phyloP scores from a whole-genome alignment of 2,888 invertebrate genomes.

The Phaedon cochleariae region DNA sequence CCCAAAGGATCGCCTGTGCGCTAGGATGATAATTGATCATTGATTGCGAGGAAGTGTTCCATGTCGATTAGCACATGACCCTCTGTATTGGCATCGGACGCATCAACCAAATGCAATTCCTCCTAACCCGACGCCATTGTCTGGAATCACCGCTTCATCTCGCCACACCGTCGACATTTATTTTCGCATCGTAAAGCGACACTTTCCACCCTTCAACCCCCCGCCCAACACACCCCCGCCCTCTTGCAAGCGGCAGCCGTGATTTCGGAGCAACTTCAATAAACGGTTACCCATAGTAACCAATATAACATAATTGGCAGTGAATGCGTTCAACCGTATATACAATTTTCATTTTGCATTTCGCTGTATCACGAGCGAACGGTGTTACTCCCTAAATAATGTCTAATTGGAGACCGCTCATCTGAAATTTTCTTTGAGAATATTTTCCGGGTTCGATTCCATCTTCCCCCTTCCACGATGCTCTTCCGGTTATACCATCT shows the following conservation, averaged over 20 bases:
- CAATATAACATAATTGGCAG: slow-evolving; percentile 52
- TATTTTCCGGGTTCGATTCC: slow-evolving; percentile 37
- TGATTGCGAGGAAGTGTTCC: too few species aligned
- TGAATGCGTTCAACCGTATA: slow-evolving; percentile 49
- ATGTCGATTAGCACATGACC: too few species aligned
- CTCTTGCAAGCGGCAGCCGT: slow-evolving; percentile 16
- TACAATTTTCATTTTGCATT: slow-evolving; percentile 53
- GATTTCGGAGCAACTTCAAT: slow-evolving; percentile 44
- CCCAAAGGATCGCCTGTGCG: too few species aligned
- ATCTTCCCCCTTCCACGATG: slow-evolving; percentile 24
- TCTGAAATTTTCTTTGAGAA: slow-evolving; percentile 44
- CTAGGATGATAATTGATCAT: too few species aligned
- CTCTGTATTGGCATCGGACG: too few species aligned
- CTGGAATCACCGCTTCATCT: slow-evolving; percentile 1
- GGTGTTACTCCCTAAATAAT: slow-evolving; percentile 36
- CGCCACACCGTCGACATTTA: background rate
- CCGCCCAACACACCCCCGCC: background rate
- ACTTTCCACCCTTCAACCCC: background rate
- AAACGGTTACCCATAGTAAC: slow-evolving; percentile 50
- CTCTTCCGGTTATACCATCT: slow-evolving; percentile 21
- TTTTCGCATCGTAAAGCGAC: background rate
- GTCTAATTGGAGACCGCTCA: slow-evolving; percentile 47
- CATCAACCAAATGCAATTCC: background rate
- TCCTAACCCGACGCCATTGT: background rate
- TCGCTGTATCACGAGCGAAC: slow-evolving; percentile 31